These are phyloP conservation scores for Sycophaga agraensis DNA, from an alignment of 1,140 invertebrate species.

Conservation along the genomic window DNA sequence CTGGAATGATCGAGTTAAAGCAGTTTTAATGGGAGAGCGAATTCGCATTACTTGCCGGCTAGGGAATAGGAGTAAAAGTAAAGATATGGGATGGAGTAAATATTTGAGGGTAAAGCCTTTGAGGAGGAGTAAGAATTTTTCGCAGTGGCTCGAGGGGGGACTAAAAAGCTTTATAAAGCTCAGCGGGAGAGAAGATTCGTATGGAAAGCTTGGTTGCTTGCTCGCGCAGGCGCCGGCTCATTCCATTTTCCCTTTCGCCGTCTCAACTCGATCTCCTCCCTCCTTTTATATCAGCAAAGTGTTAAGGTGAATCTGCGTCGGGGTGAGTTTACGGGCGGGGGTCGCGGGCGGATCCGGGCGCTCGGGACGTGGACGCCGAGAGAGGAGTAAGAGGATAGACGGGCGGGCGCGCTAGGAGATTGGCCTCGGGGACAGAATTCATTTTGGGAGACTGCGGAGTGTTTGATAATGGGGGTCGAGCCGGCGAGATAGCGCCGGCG, in stretches of 20 bases:
- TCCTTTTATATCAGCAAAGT: slow-evolving; percentile 27
- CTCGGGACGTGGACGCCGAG: background rate
- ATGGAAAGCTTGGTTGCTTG: too few relatives aligned
- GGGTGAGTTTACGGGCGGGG: slow-evolving; percentile 32
- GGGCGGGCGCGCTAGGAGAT: background rate
- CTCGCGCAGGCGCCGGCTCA: slow-evolving; percentile 6
- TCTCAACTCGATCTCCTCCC: slow-evolving; percentile 18
- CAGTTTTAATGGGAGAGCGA: too few relatives aligned
- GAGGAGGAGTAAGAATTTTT: background rate
- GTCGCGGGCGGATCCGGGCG: background rate
- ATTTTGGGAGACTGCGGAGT: slow-evolving; percentile 23
- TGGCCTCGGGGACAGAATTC: slow-evolving; percentile 23
- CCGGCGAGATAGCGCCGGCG: background rate
- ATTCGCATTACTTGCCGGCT: too few relatives aligned
- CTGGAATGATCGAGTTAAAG: too few relatives aligned
- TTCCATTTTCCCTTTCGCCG: slow-evolving; percentile 21
- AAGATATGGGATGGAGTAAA: too few relatives aligned
- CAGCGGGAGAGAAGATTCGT: slow-evolving; percentile 8
- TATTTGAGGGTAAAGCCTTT: too few relatives aligned
- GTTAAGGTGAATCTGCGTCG: slow-evolving; percentile 33
- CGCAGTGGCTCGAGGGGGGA: too few relatives aligned
- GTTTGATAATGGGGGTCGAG: slow-evolving; percentile 18
- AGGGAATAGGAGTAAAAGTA: too few relatives aligned
- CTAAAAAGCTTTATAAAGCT: slow-evolving; percentile 19
- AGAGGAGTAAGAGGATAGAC: slow-evolving; percentile 12